These are phyloP conservation scores for Apostichopus parvimensis DNA, from an alignment of 35 echinoderm and acorn worm species.

Conservation along the genomic window DNA sequence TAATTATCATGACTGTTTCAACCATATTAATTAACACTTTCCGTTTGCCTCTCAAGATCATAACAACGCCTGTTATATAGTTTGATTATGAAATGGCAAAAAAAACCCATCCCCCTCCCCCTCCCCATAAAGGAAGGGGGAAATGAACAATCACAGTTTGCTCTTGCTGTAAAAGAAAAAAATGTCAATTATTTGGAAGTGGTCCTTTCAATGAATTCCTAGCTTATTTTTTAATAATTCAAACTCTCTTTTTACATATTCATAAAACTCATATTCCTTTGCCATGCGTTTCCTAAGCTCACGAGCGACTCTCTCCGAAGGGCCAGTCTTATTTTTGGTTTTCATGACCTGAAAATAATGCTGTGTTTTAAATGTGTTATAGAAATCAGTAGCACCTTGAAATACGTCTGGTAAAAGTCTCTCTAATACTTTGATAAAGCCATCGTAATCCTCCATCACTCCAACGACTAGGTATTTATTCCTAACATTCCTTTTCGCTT, in stretches of 20 bases:
- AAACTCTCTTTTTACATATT: conserved; percentile 27
- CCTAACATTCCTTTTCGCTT: conserved; percentile 27
- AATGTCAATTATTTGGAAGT: too few species aligned
- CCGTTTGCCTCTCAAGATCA: too few species aligned
- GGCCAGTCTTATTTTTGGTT: conserved; percentile 39
- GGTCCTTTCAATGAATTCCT: background rate
- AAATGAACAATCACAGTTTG: too few species aligned
- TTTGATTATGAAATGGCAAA: too few species aligned
- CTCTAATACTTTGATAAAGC: conserved; percentile 32
- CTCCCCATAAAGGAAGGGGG: too few species aligned
- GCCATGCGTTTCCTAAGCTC: conserved; percentile 9
- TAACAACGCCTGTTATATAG: too few species aligned
- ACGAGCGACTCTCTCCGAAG: background rate
- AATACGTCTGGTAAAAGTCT: conserved; percentile 38
- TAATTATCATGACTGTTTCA: too few species aligned
- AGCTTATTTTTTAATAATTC: conserved; percentile 26
- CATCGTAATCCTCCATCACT: conserved; percentile 47
- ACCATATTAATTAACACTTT: too few species aligned
- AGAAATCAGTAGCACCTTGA: conserved; percentile 12
- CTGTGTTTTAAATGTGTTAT: conserved; percentile 9
- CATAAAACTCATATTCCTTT: conserved; percentile 43
- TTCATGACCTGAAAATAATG: conserved; percentile 42
- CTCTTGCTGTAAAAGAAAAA: too few species aligned
- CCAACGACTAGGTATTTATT: conserved; percentile 46
- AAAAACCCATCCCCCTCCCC: too few species aligned